These are phyloP conservation scores for Polyergus mexicanus DNA, from an alignment of 1,140 invertebrate species.

Conservation along the genomic window DNA sequence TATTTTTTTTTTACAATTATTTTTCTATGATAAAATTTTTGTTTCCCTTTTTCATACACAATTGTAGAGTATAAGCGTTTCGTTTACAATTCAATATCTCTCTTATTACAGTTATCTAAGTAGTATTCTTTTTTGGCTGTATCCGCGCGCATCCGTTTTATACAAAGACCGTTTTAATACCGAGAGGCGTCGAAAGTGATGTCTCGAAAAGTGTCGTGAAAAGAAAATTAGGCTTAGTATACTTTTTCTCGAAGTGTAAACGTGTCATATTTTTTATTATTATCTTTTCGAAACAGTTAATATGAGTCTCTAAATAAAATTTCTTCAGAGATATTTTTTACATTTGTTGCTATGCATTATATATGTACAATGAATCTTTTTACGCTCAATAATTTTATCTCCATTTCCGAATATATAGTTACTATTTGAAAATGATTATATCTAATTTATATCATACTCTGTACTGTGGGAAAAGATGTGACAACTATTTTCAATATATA, in stretches of 20 bases:
- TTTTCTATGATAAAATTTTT: slow-evolving; percentile 78
- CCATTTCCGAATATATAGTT: slow-evolving; percentile 61
- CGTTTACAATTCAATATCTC: slow-evolving; percentile 72
- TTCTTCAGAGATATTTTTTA: slow-evolving; percentile 68
- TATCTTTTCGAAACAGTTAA: slow-evolving; percentile 65
- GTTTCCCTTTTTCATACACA: slow-evolving; percentile 74
- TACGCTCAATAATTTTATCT: slow-evolving; percentile 61
- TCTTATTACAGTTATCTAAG: slow-evolving; percentile 69
- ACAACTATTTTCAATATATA: slow-evolving; percentile 66
- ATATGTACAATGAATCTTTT: slow-evolving; percentile 74
- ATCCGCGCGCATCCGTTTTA: slow-evolving; percentile 65
- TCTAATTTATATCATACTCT: slow-evolving; percentile 67
- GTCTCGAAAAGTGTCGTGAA: slow-evolving; percentile 58
- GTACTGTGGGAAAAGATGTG: slow-evolving; percentile 64
- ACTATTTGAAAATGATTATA: slow-evolving; percentile 75
- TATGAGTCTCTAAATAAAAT: slow-evolving; percentile 69
- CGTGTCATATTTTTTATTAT: slow-evolving; percentile 32
- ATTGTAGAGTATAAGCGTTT: slow-evolving; percentile 82
- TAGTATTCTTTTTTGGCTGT: slow-evolving; percentile 71
- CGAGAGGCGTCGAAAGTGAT: slow-evolving; percentile 31
- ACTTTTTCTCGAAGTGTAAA: slow-evolving; percentile 60
- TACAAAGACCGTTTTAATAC: slow-evolving; percentile 56
- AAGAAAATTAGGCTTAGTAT: slow-evolving; percentile 53
- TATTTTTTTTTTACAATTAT: slow-evolving; percentile 70
- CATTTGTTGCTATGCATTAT: slow-evolving; percentile 67